These are phyloP conservation scores for Diphyllodes magnificus DNA, from an alignment of 2,113 vertebrate species.

Conservation along the genomic window DNA sequence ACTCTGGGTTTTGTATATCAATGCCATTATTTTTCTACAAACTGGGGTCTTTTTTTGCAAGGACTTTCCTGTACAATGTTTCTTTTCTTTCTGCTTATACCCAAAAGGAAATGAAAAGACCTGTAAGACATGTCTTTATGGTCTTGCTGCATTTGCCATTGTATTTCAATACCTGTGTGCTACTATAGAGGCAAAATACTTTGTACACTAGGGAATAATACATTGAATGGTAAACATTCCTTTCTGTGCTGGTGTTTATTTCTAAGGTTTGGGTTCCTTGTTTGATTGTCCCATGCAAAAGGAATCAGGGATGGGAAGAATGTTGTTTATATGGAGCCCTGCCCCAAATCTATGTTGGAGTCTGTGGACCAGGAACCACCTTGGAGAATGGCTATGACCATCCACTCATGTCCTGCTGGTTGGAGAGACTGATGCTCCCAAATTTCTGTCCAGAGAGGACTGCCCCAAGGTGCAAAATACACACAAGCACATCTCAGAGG, in stretches of 20 bases:
- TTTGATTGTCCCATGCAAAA: not conserved
- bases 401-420: not conserved
- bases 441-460: not conserved
- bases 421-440: not conserved
- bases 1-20: slow-evolving; percentile 15
- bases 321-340: not conserved
- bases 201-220: slow-evolving; percentile 62
- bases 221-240: slow-evolving; percentile 34
- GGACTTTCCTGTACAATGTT: slow-evolving; percentile 61
- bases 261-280: not conserved
- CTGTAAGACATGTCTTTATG: not conserved
- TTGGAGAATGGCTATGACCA: not conserved
- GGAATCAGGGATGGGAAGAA: not conserved
- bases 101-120: slow-evolving; percentile 31
- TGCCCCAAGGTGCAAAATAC: not conserved
- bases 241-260: slow-evolving; percentile 22
- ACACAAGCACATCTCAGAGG: not conserved
- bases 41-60: slow-evolving; percentile 28
- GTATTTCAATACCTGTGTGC: slow-evolving; percentile 34
- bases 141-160: slow-evolving; percentile 44
- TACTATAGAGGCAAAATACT: slow-evolving; percentile 52
- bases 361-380: not conserved
- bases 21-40: slow-evolving; percentile 53
- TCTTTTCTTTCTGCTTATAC: slow-evolving; percentile 44
- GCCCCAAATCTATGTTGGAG: not conserved